A percentile compares a stretch with the other conserved stretches of the same genome.
Conservation (phyloP, 92 coral and sea anemone genomes). For the Parazoanthus swiftii region DNA sequence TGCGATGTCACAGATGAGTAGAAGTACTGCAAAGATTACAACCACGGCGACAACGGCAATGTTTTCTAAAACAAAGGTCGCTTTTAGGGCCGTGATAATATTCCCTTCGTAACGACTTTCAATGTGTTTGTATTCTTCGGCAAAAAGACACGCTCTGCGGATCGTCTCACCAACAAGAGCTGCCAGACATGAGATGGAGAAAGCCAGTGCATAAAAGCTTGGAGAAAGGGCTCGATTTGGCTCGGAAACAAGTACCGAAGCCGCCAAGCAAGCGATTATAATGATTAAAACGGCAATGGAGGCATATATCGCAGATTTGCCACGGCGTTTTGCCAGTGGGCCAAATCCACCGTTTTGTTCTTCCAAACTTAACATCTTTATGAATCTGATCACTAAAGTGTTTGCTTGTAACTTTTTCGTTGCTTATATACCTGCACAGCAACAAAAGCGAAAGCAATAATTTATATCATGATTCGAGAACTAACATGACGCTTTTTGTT, state of each 20-base stretch:
- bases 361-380: constrained; percentile 9
- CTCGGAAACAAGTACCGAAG: neutral
- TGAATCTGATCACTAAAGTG: neutral
- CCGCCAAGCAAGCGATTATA: neutral
- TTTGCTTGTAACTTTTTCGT: no score
- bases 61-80: constrained; percentile 37
- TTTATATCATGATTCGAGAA: neutral
- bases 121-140: constrained; percentile 54
- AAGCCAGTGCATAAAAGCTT: neutral
- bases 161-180: constrained; percentile 41
- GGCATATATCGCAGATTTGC: constrained; percentile 17
- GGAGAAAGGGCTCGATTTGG: neutral
- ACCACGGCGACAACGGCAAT: neutral
- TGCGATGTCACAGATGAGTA: neutral
- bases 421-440: neutral
- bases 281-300: constrained; percentile 14
- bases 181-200: constrained; percentile 36
- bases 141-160: constrained; percentile 54
- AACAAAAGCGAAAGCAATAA: neutral
- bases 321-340: constrained; percentile 45
- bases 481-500: neutral
- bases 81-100: constrained; percentile 14
- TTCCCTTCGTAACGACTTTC: constrained; percentile 58
- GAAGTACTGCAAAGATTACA: neutral
- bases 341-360: constrained; percentile 52